Conservation (phyloP, 2,797 vertebrate species). For the Helarctos malayanus region DNA sequence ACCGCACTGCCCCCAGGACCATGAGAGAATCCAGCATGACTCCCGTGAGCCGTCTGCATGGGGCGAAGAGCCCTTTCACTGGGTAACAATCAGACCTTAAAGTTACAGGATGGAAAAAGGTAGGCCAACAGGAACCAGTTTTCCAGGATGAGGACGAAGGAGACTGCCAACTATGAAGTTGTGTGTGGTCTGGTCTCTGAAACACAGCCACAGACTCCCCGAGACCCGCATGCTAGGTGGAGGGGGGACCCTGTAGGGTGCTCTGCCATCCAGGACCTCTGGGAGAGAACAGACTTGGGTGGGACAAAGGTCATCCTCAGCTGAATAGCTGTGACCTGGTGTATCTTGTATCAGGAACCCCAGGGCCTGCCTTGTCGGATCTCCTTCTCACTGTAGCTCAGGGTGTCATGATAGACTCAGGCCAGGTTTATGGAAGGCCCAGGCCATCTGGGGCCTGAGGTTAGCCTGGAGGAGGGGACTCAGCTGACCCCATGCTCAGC, state of each 20-base stretch:
- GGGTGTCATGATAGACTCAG: rapidly evolving
- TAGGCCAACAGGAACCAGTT: neutral
- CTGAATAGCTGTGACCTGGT: neutral
- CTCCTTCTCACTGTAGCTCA: neutral
- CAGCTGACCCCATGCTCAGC: neutral
- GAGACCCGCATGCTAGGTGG: neutral
- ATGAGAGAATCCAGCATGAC: neutral
- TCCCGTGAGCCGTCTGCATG: rapidly evolving
- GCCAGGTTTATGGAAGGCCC: neutral
- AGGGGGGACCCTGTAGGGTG: neutral
- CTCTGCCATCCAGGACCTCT: neutral
- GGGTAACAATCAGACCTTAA: neutral
- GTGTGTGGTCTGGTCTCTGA: neutral
- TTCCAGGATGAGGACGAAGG: neutral
- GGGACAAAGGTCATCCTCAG: neutral
- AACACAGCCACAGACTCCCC: neutral
- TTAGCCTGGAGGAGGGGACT: neutral
- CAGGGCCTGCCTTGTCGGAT: neutral
- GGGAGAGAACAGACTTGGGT: neutral
- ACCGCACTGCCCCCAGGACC: neutral
- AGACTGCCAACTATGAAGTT: neutral
- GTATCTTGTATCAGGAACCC: neutral
- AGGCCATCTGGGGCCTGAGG: neutral
- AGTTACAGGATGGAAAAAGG: neutral
- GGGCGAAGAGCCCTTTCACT: neutral